Conservation (phyloP, 2,797 vertebrate genomes). For the Falco biarmicus region DNA sequence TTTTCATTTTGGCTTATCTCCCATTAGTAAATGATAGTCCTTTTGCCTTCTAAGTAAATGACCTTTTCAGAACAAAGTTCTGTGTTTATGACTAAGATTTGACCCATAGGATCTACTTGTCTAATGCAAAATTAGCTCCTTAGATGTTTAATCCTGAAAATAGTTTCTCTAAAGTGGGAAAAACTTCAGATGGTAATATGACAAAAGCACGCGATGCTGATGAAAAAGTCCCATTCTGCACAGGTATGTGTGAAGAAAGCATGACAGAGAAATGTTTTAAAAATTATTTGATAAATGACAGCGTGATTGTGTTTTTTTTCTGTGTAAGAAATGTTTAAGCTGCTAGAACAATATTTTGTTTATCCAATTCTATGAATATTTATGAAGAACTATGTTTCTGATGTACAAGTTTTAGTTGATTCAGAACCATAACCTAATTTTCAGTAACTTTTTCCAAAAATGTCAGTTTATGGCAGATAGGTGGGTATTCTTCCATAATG, state of each 20-base stretch:
- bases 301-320: fast-evolving
- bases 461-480: not conserved
- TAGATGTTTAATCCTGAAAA: not conserved
- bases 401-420: not conserved
- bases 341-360: not conserved
- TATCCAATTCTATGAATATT: not conserved
- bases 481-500: not conserved
- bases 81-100: not conserved
- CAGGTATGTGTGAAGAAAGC: not conserved
- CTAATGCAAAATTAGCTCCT: not conserved
- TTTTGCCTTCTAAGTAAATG: not conserved
- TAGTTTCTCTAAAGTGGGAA: not conserved
- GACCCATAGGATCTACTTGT: not conserved
- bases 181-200: not conserved
- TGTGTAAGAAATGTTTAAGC: not conserved
- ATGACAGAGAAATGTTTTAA: not conserved
- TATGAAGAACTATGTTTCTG: not conserved
- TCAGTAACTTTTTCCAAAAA: not conserved
- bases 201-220: not conserved
- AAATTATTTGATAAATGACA: not conserved
- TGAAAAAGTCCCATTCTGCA: not conserved
- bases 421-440: not conserved
- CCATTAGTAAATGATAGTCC: not conserved
- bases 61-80: not conserved
- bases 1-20: not conserved